Evolutionary conservation across 2,888 invertebrate genomes (phyloP).

Genomic region (Cerceris ruficornis): DNA sequence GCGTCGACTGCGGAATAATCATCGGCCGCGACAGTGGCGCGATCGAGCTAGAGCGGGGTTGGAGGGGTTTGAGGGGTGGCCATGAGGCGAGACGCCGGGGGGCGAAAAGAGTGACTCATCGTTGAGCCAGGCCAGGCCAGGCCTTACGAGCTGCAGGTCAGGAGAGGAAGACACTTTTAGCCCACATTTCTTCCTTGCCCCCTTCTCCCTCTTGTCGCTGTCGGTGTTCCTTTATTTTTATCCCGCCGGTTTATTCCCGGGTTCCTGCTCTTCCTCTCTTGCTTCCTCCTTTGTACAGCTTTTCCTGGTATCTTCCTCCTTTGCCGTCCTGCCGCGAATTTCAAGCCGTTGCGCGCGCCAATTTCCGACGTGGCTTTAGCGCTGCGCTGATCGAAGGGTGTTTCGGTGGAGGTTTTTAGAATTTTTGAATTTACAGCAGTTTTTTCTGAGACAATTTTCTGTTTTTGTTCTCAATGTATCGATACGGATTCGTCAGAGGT

Average conservation of each 20-base stretch:
- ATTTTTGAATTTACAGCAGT: too few species aligned
- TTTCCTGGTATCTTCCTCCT: slow-evolving; percentile 22
- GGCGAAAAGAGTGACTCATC: slow-evolving; percentile 73
- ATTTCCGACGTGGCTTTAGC: too few species aligned
- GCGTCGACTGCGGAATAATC: slow-evolving; percentile 57
- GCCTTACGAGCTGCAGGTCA: slow-evolving; percentile 77
- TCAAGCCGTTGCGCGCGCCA: too few species aligned
- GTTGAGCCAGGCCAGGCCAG: slow-evolving; percentile 72
- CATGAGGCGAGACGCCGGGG: slow-evolving; percentile 43
- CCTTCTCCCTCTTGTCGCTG: slow-evolving; percentile 48
- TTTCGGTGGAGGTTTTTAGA: too few species aligned
- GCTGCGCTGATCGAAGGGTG: too few species aligned
- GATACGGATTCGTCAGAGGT: too few species aligned
- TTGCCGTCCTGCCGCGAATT: background rate
- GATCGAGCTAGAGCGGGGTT: slow-evolving; percentile 63
- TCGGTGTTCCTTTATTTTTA: slow-evolving; percentile 58
- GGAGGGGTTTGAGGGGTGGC: slow-evolving; percentile 46
- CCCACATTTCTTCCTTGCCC: slow-evolving; percentile 74
- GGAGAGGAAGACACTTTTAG: slow-evolving; percentile 79
- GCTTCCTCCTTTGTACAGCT: slow-evolving; percentile 45
- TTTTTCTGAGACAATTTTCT: too few species aligned
- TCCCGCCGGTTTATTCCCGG: slow-evolving; percentile 61
- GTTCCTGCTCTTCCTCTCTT: slow-evolving; percentile 48
- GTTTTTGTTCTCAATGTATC: too few species aligned
- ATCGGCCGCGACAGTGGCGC: slow-evolving; percentile 54